These are phyloP conservation scores for Bellardia bayeri DNA, from an alignment of 2,888 invertebrate genomes.

Conservation along the genomic window DNA sequence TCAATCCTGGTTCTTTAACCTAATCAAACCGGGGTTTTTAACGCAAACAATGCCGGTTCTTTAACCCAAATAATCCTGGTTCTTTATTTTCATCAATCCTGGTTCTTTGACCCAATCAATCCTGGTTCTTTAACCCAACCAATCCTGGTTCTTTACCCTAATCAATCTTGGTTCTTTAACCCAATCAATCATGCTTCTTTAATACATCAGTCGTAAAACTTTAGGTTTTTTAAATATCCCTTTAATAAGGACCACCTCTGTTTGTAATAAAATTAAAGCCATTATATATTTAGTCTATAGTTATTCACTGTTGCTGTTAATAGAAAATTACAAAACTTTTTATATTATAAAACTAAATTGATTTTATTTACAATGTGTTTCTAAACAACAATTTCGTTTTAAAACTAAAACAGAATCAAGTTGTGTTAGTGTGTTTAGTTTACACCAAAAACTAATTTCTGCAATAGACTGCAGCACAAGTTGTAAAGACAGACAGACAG, in stretches of 20 bases:
- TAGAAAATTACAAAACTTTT: slow-evolving; percentile 54
- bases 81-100: no score
- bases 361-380: slow-evolving; percentile 38
- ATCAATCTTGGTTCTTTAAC: no score
- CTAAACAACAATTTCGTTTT: neutral
- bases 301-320: slow-evolving; percentile 22
- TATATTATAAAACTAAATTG: slow-evolving; percentile 52
- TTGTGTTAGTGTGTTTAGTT: slow-evolving; percentile 25
- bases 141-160: no score
- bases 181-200: no score
- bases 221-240: neutral
- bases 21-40: no score
- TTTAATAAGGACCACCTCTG: neutral
- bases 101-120: no score
- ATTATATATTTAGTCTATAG: slow-evolving; percentile 23
- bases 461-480: slow-evolving; percentile 4
- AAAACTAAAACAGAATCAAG: neutral
- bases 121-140: no score
- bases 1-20: no score
- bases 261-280: neutral
- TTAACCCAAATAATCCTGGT: no score
- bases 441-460: slow-evolving; percentile 11
- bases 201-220: no score
- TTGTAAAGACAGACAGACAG: no score
- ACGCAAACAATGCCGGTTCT: no score